A percentile compares a stretch with the other conserved stretches of the same genome.
phyloP scores from a whole-genome alignment of 2,888 invertebrate species.

The Nomada flava region DNA sequence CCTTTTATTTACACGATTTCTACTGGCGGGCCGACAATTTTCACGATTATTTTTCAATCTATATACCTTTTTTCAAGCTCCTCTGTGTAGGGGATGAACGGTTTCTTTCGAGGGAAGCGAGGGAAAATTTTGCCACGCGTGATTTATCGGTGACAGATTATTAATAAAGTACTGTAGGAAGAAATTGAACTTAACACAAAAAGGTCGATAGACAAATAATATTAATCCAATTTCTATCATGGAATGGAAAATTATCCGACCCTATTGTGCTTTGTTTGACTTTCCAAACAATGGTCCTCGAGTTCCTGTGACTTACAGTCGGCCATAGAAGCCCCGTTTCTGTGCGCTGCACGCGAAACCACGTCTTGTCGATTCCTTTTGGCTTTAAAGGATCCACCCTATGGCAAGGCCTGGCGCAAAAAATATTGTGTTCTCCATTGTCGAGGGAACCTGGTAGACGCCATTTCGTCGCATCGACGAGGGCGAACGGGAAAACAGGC shows the following conservation, averaged over 20 bases:
- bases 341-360: not conserved
- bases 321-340: not conserved
- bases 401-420: slow-evolving; percentile 18
- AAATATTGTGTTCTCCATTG: slow-evolving; percentile 37
- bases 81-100: not conserved
- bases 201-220: not conserved
- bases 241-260: slow-evolving; percentile 5
- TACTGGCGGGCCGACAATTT: slow-evolving; percentile 4
- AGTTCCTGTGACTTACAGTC: not conserved
- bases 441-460: slow-evolving; percentile 24
- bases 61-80: not conserved
- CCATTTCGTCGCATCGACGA: slow-evolving; percentile 25
- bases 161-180: too few species aligned
- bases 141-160: too few species aligned
- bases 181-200: too few species aligned
- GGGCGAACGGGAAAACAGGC: slow-evolving; percentile 38
- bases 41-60: slow-evolving; percentile 35
- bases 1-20: slow-evolving; percentile 21
- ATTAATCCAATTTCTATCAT: slow-evolving; percentile 22
- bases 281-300: slow-evolving; percentile 7
- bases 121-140: too few species aligned
- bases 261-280: not conserved
- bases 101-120: not conserved
- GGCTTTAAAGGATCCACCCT: slow-evolving; percentile 12
- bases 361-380: slow-evolving; percentile 7